Evolutionary conservation across 2,888 invertebrate genomes (phyloP), one percentile per base, ranked within the genome.

Genomic region (Abscondita cerata): DNA sequence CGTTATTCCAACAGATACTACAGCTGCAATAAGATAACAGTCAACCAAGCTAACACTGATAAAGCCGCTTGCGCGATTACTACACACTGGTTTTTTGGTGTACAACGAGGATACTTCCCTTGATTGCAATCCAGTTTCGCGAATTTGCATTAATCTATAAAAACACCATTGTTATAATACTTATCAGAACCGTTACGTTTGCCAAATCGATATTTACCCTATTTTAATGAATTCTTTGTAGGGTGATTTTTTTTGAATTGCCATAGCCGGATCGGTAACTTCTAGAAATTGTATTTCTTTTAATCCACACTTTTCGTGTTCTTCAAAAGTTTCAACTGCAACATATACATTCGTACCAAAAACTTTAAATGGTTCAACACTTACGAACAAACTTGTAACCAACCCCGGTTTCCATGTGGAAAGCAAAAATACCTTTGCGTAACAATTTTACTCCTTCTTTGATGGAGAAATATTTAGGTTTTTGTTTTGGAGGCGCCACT

Each of bases 281-380:
- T 87, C 85, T 25, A 88, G 73, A 64, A 73, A 81, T 18, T 75
- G 84, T 69, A 91, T 88, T 76, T 89, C 89, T 56, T 86, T 84
- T 5, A 91, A 77, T 0, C 87, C 89, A 74, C 91, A 91, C 74
- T 91, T 91, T 77, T 91, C 88, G 11, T 86, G 85, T 75, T 91
- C 91, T 12, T 83, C 79, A 72, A 88, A 91, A 50, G 86, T 87
- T 77, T 89, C 88, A 19, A 87, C 82, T 50, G 87, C 84, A 58
- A 87, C 1, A n/a, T 6, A 79, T 71, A 86, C 85, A 8, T 52
- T 33, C 72, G 87, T 88, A 44, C 40, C 33, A 16, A 38, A 48
- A 47, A 31, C 12, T 31, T 6, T 18, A 19, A 15, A 44, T 18
- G 44, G 9, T 46, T 25, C n/a, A n/a, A 13, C 57, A 68, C 73